Evolutionary conservation across 2,113 vertebrate species (phyloP), one percentile per base, ranked within the genome.

Genomic region (Ovis aries): DNA sequence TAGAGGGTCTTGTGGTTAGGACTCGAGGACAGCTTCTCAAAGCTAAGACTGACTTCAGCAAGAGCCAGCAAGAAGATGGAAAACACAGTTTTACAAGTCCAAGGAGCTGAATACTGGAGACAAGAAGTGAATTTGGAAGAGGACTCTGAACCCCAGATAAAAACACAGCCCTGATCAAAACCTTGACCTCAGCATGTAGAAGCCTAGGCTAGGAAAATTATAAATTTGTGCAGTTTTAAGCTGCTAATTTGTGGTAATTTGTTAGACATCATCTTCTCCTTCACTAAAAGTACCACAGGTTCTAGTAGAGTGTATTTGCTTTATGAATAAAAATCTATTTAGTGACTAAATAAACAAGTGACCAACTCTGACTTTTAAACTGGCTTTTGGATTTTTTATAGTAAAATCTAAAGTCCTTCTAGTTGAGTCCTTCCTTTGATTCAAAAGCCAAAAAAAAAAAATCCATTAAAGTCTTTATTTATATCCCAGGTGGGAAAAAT

Each of bases 381-480:
- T 94, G 14, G 10, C 4, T 92, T 94, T 90, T 93, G 12, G 57
- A 86, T 71, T 52, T 83, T 88, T 97, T 78, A 71, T 12, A 89
- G 86, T 55, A 86, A 93, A 86, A 86, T 88, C 36, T 59, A n/a
- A 90, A 36, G 15, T 60, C 19, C 36, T 88, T 77, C 33, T 82
- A 86, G 90, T 90, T 91, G 91, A 83, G 7, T 40, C 1, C 33
- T 97, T 96, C 36, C 23, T 93, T 48, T 93, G 90, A 97, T 36
- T 93, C 60, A 93, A 57, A 89, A 82, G 43, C 52, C 21, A 43
- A 80, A 92, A 81, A 92, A 74, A 81, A 92, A 74, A 71, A n/a
- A 64, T 52, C 48, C 80, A 94, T 93, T 97, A 89, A 86, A 91
- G 60, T 83, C 33, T 83, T 77, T 81, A 81, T 40, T 88, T 82